Percentiles rank a stretch among this genome's conserved stretches.
Evolutionary conservation across 2,888 invertebrate species (phyloP).

Genomic region (Thymelicus lineola): DNA sequence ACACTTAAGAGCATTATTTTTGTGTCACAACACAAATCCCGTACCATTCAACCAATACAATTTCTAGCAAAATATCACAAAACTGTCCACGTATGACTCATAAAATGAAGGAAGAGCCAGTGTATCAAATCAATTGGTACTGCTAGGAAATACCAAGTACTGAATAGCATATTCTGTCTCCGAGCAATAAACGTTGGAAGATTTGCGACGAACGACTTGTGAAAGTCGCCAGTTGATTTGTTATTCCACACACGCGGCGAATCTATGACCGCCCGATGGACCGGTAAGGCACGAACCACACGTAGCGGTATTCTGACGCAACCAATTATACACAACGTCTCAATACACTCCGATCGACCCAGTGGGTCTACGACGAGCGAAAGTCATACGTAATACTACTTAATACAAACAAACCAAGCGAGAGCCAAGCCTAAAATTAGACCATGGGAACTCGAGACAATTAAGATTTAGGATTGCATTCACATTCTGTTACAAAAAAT

Average conservation of each 20-base stretch:
- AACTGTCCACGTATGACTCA: not conserved
- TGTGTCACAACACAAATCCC: too few relatives aligned
- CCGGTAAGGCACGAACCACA: constrained; percentile 63
- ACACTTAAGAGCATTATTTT: too few relatives aligned
- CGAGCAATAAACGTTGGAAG: constrained; percentile 46
- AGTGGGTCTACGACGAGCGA: constrained; percentile 55
- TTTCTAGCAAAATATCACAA: not conserved
- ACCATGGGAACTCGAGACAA: constrained; percentile 34
- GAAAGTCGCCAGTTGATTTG: constrained; percentile 71
- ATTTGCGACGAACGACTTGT: constrained; percentile 64
- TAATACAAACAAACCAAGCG: constrained; percentile 25
- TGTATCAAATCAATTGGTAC: constrained; percentile 5
- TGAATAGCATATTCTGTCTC: constrained; percentile 17
- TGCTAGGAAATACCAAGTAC: constrained; percentile 9
- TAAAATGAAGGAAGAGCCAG: not conserved
- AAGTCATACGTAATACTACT: constrained; percentile 66
- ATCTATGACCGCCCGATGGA: constrained; percentile 41
- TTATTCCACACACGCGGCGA: constrained; percentile 73
- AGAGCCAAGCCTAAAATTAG: constrained; percentile 39
- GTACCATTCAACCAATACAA: not conserved
- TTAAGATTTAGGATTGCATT: constrained; percentile 19
- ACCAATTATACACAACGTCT: constrained; percentile 76
- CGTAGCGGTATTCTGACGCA: constrained; percentile 77
- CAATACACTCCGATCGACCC: constrained; percentile 61
- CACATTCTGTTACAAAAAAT: constrained; percentile 19